Evolutionary conservation across 2,113 vertebrate species (phyloP), one percentile per base, ranked within the genome.

Genomic region (Steatornis caripensis): DNA sequence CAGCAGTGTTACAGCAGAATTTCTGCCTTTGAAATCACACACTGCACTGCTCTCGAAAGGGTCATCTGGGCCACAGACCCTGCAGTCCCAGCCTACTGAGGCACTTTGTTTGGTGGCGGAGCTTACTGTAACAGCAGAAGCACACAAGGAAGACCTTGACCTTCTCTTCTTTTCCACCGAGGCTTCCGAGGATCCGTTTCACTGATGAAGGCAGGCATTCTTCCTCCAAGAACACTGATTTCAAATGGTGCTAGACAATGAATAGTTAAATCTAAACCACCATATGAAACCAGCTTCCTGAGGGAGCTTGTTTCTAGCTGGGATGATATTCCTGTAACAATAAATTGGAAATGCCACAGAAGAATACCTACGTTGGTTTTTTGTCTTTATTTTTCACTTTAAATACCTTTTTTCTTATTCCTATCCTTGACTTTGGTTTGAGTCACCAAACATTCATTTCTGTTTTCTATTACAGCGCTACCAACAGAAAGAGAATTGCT

Each of bases 221-320:
- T 99, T 98, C 94, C 99, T 98, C 99, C 98, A 99, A 99, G 99
- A 99, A 99, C 99, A 99, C 99, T 99, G 99, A 99, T 99, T 99
- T 99, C 99, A 99, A 99, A 99, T 99, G 99, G 99, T 99, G 99
- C 99, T 99, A 99, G 99, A 99, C 98, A 95, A 98, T 98, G 98
- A 98, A 98, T 98, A 98, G 97, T 98, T 98, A 98, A 99, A 99
- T 99, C 99, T 99, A 99, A 99, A 99, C 98, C 99, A 99, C 99
- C 99, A 99, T 97, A 98, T 99, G 99, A 99, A 99, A 99, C 99
- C 99, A 99, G 99, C 99, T 99, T 99, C 99, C 99, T 99, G 99
- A 98, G 98, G 98, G 98, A 99, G 99, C 97, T 98, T 98, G 70
- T 87, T 76, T 92, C 92, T 72, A 76, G 71, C 43, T 78, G 95